Evolutionary conservation across 92 coral and sea anemone genomes (phyloP).

Genomic region (Muricea muricata): DNA sequence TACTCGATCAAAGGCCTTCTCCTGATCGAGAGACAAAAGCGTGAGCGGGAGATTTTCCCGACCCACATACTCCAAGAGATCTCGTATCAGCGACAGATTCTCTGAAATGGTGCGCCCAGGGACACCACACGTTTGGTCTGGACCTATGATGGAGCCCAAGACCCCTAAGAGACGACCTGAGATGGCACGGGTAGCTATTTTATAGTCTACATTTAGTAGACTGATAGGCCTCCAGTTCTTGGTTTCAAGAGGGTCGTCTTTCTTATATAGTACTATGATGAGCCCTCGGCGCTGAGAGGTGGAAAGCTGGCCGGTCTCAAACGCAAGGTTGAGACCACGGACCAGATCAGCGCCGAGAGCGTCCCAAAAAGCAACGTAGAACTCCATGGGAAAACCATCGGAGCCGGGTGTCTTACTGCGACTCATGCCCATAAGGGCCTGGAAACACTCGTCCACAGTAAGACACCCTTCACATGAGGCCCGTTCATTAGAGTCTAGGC

Average conservation of each 20-base stretch:
- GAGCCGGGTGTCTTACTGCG: neutral
- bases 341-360: neutral
- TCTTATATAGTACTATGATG: slow-evolving; percentile 30
- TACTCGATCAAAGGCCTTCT: neutral
- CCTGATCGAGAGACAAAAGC: slow-evolving; percentile 11
- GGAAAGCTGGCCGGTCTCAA: neutral
- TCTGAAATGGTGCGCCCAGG: neutral
- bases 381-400: neutral
- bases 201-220: slow-evolving; percentile 26
- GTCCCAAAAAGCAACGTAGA: neutral
- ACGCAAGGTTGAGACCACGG: neutral
- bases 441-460: neutral
- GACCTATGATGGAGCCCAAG: neutral
- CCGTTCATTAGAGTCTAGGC: neutral
- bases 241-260: neutral
- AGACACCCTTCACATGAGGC: neutral
- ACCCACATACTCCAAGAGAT: neutral
- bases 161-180: slow-evolving; percentile 14
- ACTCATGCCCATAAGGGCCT: neutral
- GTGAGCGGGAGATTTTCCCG: neutral
- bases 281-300: slow-evolving; percentile 3
- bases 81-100: neutral
- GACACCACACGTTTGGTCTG: slow-evolving; percentile 16
- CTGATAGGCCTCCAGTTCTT: slow-evolving; percentile 35
- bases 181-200: neutral